Evolutionary conservation across 2,113 vertebrate species (phyloP).

Genomic region (Gymnarchus niloticus): DNA sequence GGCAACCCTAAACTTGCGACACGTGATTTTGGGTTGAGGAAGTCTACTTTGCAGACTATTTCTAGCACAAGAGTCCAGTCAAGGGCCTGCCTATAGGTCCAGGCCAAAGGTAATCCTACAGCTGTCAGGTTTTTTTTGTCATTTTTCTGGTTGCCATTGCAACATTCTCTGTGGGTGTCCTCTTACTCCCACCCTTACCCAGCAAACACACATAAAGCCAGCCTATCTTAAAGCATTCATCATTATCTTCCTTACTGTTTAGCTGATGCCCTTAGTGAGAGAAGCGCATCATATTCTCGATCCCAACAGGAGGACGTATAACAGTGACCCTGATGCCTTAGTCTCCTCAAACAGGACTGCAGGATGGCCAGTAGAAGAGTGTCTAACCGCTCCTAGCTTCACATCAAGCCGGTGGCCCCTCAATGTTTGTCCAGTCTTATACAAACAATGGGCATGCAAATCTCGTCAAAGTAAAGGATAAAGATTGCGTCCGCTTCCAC

Average conservation of each 20-base stretch:
- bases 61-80: neutral
- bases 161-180: neutral
- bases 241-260: neutral
- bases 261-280: neutral
- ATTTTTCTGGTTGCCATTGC: neutral
- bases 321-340: neutral
- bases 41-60: neutral
- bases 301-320: neutral
- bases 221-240: neutral
- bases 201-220: neutral
- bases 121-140: neutral
- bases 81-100: neutral
- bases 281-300: neutral
- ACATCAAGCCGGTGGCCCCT: neutral
- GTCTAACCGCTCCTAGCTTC: neutral
- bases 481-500: neutral
- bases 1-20: neutral
- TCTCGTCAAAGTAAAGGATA: neutral
- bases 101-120: neutral
- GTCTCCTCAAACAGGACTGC: neutral
- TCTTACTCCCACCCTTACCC: neutral
- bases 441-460: neutral
- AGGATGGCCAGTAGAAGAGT: neutral
- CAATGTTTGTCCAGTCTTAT: neutral
- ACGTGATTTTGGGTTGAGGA: neutral